These are phyloP conservation scores for Therioaphis trifolii DNA, from an alignment of 2,888 invertebrate genomes.

Conservation along the genomic window DNA sequence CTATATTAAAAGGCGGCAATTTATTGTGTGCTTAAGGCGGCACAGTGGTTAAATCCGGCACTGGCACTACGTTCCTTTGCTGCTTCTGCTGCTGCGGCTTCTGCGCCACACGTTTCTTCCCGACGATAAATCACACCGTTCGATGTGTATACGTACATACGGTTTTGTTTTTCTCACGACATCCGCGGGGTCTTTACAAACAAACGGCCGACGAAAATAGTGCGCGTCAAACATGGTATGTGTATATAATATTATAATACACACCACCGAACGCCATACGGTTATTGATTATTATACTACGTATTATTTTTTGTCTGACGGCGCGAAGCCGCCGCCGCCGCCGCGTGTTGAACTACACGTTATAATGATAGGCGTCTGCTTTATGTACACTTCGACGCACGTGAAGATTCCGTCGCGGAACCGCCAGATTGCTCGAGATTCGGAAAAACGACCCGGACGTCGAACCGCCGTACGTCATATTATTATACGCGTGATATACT, in stretches of 20 bases:
- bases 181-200: neutral
- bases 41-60: too few relatives aligned
- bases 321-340: neutral
- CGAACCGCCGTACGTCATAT: too few relatives aligned
- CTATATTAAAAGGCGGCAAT: too few relatives aligned
- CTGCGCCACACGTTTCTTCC: too few relatives aligned
- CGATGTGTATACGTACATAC: too few relatives aligned
- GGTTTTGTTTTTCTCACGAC: neutral
- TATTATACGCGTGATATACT: too few relatives aligned
- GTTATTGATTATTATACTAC: slow-evolving; percentile 3
- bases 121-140: too few relatives aligned
- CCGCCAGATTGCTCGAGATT: slow-evolving; percentile 7
- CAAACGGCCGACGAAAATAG: neutral
- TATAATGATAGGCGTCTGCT: too few relatives aligned
- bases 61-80: too few relatives aligned
- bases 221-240: neutral
- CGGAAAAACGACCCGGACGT: neutral
- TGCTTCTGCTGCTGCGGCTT: too few relatives aligned
- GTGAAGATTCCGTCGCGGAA: neutral
- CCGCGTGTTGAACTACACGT: too few relatives aligned
- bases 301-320: neutral
- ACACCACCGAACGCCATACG: neutral
- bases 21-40: too few relatives aligned
- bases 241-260: neutral
- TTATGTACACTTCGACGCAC: neutral